Evolutionary conservation across 2,113 vertebrate species (phyloP), one percentile per base, ranked within the genome.

Genomic region (Neotragus pygmaeus): DNA sequence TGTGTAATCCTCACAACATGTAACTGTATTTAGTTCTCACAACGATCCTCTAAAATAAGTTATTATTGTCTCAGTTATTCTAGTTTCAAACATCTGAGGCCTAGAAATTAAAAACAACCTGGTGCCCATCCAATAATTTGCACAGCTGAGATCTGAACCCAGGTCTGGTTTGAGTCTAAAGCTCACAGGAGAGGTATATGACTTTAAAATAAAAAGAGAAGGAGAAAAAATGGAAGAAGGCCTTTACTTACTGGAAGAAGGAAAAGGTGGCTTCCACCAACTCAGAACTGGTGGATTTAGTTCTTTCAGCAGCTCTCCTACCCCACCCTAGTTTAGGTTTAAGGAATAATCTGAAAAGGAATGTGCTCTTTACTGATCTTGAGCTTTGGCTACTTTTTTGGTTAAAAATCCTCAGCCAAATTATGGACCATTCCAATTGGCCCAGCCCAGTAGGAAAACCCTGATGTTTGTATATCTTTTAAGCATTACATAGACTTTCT

Each of bases 301-400:
- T n/a, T n/a, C n/a, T n/a, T n/a, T 88, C 49, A 66, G 75, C 33
- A 94, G 27, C 55, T 66, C 27, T 17, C 75, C 17, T 33, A 45
- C 9, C 14, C 14, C 4, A 86, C 13, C 11, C 53, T 86, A 57
- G 45, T 95, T 62, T 87, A 95, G 43, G 39, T 39, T 81, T 93
- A 95, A 73, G 60, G 53, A 90, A 95, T 75, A 95, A 81, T 66
- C 39, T 73, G 36, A 91, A 95, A 93, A 91, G 55, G 27, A 93
- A 83, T 82, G 23, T 75, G 62, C 14, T 84, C 93, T 66, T 77
- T 91, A 66, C 6, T 95, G 49, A 85, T 75, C 45, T 93, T 93
- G 36, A 87, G 62, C 15, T 90, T 64, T 82, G 58, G 51, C 78
- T 60, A 53, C 9, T 86, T 78, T n/a, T 94, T 70, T 89, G 39